Percentiles rank a stretch among this genome's conserved stretches.
Conservation (phyloP, 1,140 invertebrate genomes). For the Sweltsa coloradensis region DNA sequence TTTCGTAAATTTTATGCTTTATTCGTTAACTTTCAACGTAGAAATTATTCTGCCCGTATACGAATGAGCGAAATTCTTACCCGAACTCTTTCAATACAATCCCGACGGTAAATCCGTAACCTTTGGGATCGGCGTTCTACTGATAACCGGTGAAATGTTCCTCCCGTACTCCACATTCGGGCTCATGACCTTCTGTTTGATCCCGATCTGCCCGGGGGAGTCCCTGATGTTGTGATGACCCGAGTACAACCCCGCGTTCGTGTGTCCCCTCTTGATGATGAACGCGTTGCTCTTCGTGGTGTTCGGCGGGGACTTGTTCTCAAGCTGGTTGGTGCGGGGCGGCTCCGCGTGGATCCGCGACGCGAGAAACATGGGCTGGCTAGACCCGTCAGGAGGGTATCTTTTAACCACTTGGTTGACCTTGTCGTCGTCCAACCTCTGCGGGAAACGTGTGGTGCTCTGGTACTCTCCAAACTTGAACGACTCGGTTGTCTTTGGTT, state of each 20-base stretch:
- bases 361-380: constrained; percentile 12
- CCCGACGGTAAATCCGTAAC: constrained; percentile 58
- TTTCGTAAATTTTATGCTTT: no score
- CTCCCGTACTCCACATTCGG: background rate
- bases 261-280: constrained; percentile 42
- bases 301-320: background rate
- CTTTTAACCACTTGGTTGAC: background rate
- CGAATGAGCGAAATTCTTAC: no score
- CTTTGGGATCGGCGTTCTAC: constrained; percentile 34
- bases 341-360: constrained; percentile 1
- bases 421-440: background rate
- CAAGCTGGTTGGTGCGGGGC: background rate
- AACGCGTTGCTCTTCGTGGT: constrained; percentile 32
- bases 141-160: constrained; percentile 5
- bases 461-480: background rate
- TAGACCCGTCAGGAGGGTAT: constrained; percentile 12
- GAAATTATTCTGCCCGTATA: no score
- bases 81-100: constrained; percentile 49
- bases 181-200: background rate
- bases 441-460: background rate
- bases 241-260: constrained; percentile 45
- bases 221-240: constrained; percentile 27
- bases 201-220: background rate
- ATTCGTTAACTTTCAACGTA: no score
- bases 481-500: background rate